A percentile compares a stretch with the other conserved stretches of the same genome.
Conservation (phyloP, 1,140 invertebrate species). For the Pectinophora gossypiella region DNA sequence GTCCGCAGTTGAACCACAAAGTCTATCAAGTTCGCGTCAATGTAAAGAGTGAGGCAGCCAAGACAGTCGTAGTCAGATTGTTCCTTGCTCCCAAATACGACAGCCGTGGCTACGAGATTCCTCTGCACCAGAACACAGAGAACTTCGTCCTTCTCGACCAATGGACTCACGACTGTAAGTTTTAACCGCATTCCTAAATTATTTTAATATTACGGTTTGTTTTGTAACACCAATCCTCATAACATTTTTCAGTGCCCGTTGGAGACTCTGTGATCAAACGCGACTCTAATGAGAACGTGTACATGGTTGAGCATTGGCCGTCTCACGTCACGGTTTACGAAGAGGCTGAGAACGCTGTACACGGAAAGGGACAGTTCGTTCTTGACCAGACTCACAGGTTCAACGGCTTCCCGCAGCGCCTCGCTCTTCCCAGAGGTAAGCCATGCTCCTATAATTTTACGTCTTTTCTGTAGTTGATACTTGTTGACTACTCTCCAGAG, state of each 20-base stretch:
- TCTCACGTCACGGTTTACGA: constrained; percentile 57
- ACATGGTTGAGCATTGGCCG: constrained; percentile 55
- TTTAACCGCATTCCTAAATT: not conserved
- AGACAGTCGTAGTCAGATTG: constrained; percentile 74
- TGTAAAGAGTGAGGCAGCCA: constrained; percentile 42
- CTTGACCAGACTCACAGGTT: constrained; percentile 42
- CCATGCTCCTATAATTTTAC: too few relatives aligned
- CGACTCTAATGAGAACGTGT: constrained; percentile 59
- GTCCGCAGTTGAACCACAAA: constrained; percentile 79
- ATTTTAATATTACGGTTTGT: not conserved
- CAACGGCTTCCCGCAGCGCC: constrained; percentile 77
- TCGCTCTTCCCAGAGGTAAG: constrained; percentile 82
- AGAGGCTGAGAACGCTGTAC: constrained; percentile 53
- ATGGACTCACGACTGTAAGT: constrained; percentile 67
- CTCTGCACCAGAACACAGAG: constrained; percentile 69
- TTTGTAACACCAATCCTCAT: not conserved
- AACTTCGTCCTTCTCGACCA: constrained; percentile 75
- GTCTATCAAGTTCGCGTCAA: constrained; percentile 76
- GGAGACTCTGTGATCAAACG: constrained; percentile 68
- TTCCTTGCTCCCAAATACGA: constrained; percentile 84
- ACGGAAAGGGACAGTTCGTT: constrained; percentile 45
- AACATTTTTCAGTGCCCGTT: constrained; percentile 45
- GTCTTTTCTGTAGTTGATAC: not conserved
- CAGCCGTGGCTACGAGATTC: constrained; percentile 63
- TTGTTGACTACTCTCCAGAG: too few relatives aligned